Conservation (phyloP, 92 coral and sea anemone species). For the Meandrina meandrites region DNA sequence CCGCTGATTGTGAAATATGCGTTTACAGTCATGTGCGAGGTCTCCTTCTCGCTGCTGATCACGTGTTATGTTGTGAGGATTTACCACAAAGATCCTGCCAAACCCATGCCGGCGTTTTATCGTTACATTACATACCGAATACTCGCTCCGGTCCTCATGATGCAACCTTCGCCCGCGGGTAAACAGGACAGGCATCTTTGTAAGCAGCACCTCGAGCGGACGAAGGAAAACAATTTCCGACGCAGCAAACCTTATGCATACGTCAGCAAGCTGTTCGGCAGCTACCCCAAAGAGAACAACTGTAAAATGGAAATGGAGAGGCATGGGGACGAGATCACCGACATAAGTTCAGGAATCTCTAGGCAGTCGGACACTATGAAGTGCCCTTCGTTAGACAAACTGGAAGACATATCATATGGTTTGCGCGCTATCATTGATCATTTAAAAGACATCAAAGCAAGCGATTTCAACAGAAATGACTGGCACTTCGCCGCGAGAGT, state of each 20-base stretch:
- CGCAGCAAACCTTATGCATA: slow-evolving; percentile 3
- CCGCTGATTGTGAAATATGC: slow-evolving; percentile 90
- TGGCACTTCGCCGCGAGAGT: slow-evolving; percentile 96
- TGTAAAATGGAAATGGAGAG: slow-evolving; percentile 28
- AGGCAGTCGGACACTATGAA: slow-evolving; percentile 43
- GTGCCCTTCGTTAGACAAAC: slow-evolving; percentile 51
- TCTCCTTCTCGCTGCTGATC: slow-evolving; percentile 72
- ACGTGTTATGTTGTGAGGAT: slow-evolving; percentile 71
- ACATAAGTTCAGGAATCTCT: slow-evolving; percentile 20
- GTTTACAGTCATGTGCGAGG: slow-evolving; percentile 84
- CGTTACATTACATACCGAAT: slow-evolving; percentile 68
- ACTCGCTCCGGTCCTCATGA: slow-evolving; percentile 75
- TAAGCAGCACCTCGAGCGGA: slow-evolving; percentile 15
- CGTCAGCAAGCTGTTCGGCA: slow-evolving; percentile 36
- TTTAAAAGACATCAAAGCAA: slow-evolving; percentile 51
- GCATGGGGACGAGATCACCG: slow-evolving; percentile 23
- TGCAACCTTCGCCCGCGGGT: slow-evolving; percentile 54
- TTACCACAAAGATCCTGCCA: slow-evolving; percentile 71
- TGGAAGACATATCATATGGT: slow-evolving; percentile 63
- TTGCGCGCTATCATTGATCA: slow-evolving; percentile 68
- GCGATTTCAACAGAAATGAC: slow-evolving; percentile 66
- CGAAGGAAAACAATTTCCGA: slow-evolving; percentile 9
- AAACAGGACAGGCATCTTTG: slow-evolving; percentile 15
- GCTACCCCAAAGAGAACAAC: slow-evolving; percentile 9
- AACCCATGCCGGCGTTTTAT: slow-evolving; percentile 72